Percentiles rank a stretch among this genome's conserved stretches.
phyloP scores from a whole-genome alignment of 2,797 vertebrate species.

The Poeciliopsis paucimaculata region DNA sequence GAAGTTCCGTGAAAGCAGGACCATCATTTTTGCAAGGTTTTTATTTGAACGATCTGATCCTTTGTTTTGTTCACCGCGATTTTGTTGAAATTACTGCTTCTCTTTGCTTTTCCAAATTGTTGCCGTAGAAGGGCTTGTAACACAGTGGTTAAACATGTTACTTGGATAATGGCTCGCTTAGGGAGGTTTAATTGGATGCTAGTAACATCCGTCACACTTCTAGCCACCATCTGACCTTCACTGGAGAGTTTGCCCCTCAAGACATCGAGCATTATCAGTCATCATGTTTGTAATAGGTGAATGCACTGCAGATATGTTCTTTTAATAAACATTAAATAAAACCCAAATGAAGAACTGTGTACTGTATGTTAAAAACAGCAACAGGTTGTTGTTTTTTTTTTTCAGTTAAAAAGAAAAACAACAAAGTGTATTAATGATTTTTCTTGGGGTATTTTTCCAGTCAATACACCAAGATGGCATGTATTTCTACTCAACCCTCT shows the following conservation, averaged over 20 bases:
- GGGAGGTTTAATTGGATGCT: constrained; percentile 43
- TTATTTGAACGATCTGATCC: background rate
- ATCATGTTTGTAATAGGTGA: constrained; percentile 9
- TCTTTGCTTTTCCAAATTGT: background rate
- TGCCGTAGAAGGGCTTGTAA: constrained; percentile 8
- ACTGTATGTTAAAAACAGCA: background rate
- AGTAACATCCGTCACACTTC: constrained; percentile 36
- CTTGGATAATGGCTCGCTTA: constrained; percentile 27
- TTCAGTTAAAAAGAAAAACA: background rate
- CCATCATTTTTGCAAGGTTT: background rate
- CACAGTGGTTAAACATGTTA: constrained; percentile 25
- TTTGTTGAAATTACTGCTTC: background rate
- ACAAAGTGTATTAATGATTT: background rate
- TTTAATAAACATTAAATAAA: background rate
- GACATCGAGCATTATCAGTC: constrained; percentile 3
- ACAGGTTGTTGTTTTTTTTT: background rate
- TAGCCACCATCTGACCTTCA: constrained; percentile 36
- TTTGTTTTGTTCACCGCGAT: background rate
- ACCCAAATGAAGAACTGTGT: background rate
- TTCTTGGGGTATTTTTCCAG: background rate
- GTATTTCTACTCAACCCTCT: background rate
- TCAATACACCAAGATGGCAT: background rate
- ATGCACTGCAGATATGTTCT: background rate
- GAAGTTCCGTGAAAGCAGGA: constrained; percentile 20
- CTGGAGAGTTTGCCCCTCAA: constrained; percentile 12